Percentiles rank a stretch among this genome's conserved stretches.
These are phyloP conservation scores for Drosophila novamexicana DNA, from an alignment of 1,140 invertebrate genomes.

Conservation along the genomic window DNA sequence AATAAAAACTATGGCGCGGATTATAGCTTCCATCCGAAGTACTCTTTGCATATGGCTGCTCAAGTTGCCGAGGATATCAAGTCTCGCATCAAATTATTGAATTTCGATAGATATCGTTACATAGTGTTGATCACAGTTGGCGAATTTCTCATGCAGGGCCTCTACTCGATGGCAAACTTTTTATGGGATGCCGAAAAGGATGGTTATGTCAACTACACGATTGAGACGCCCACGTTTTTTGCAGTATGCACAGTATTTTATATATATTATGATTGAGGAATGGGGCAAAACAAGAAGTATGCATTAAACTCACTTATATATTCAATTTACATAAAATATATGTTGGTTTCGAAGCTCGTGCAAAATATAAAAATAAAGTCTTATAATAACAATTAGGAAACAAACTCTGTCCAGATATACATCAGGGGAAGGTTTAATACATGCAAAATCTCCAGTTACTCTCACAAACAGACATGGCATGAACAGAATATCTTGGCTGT, in stretches of 20 bases:
- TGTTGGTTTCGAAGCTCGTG: not conserved
- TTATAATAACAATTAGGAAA: not conserved
- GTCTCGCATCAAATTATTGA: conserved; percentile 63
- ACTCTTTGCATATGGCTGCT: conserved; percentile 65
- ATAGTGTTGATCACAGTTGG: conserved; percentile 79
- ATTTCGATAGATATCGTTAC: conserved; percentile 80
- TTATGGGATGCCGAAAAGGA: conserved; percentile 80
- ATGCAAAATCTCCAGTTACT: not conserved
- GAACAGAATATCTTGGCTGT: not conserved
- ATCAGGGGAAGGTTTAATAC: no score
- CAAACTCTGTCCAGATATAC: no score
- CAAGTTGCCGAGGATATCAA: conserved; percentile 80
- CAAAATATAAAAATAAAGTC: not conserved
- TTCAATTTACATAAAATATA: not conserved
- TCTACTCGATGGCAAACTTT: conserved; percentile 70
- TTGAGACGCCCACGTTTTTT: conserved; percentile 84
- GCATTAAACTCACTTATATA: not conserved
- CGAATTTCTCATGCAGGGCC: conserved; percentile 77
- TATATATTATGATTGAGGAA: conserved; percentile 73
- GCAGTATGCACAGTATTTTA: conserved; percentile 84
- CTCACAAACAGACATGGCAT: not conserved
- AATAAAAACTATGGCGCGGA: conserved; percentile 55
- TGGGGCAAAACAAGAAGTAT: not conserved
- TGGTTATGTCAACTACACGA: conserved; percentile 72
- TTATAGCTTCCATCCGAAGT: conserved; percentile 74